phyloP scores from a whole-genome alignment of 2,888 invertebrate genomes.

The Formica aserva region DNA sequence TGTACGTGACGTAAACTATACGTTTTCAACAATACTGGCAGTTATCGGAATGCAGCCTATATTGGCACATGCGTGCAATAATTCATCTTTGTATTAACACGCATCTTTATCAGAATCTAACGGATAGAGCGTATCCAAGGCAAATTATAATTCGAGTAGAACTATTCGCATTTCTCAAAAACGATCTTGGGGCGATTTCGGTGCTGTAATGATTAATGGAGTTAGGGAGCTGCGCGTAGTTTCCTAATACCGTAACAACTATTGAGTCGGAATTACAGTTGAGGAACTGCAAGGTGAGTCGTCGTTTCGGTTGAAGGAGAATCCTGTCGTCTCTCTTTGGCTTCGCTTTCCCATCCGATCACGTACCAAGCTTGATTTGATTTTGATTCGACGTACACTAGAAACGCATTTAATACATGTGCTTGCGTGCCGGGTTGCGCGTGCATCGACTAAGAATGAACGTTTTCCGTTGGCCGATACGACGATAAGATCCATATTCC shows the following conservation, averaged over 20 bases:
- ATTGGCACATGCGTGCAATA: not conserved
- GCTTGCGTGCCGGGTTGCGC: slow-evolving; percentile 59
- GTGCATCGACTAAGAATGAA: slow-evolving; percentile 67
- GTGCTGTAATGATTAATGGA: slow-evolving; percentile 78
- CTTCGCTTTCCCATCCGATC: slow-evolving; percentile 72
- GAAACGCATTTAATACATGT: slow-evolving; percentile 74
- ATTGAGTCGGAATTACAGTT: slow-evolving; percentile 80
- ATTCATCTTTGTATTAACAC: slow-evolving; percentile 2
- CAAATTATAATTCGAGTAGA: slow-evolving; percentile 67
- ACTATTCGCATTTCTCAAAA: slow-evolving; percentile 72
- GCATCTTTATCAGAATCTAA: slow-evolving; percentile 9
- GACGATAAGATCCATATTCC: not conserved
- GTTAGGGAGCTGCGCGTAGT: slow-evolving; percentile 73
- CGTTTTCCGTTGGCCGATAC: slow-evolving; percentile 19
- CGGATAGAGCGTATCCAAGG: slow-evolving; percentile 43
- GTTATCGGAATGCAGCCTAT: too few species aligned
- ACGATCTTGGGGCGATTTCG: slow-evolving; percentile 73
- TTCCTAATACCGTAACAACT: slow-evolving; percentile 77
- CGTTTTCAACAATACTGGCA: too few species aligned
- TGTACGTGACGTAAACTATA: too few species aligned
- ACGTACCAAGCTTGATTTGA: slow-evolving; percentile 76
- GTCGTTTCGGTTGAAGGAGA: slow-evolving; percentile 53
- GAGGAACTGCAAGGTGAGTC: slow-evolving; percentile 76
- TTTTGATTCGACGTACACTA: slow-evolving; percentile 75
- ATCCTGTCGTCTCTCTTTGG: slow-evolving; percentile 65